Conservation (phyloP, 2,113 vertebrate genomes). For the Dicentrarchus labrax region DNA sequence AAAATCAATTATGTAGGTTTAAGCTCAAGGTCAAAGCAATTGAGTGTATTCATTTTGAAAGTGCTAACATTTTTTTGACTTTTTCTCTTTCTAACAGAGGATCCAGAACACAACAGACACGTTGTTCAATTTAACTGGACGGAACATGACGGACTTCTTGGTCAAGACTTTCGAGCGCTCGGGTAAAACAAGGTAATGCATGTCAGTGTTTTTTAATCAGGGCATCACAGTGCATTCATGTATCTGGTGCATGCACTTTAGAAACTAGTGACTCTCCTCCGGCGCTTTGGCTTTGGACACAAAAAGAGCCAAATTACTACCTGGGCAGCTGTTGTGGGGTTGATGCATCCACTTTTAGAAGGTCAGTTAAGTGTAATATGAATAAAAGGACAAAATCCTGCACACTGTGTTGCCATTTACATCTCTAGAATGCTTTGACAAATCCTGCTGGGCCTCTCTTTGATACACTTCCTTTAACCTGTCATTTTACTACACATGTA, state of each 20-base stretch:
- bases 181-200: constrained; percentile 81
- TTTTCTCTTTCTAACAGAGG: constrained; percentile 70
- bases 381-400: constrained; percentile 36
- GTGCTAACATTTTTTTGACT: neutral
- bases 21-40: neutral
- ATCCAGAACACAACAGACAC: constrained; percentile 88
- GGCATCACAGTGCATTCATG: neutral
- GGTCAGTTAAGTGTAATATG: constrained; percentile 25
- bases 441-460: constrained; percentile 33
- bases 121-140: constrained; percentile 90
- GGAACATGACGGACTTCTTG: constrained; percentile 94
- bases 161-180: constrained; percentile 90
- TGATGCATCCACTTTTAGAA: constrained; percentile 29
- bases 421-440: constrained; percentile 22
- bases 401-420: constrained; percentile 26
- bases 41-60: neutral
- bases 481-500: constrained; percentile 41
- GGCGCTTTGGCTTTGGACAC: neutral
- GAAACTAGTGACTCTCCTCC: neutral
- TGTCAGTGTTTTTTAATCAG: neutral
- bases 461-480: constrained; percentile 37
- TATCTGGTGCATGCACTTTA: neutral
- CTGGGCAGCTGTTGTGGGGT: constrained; percentile 29
- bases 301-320: constrained; percentile 30
- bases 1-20: neutral